Base-by-base conservation (phyloP, 2,888 invertebrate species). In the Chrysina gloriosa region DNA sequence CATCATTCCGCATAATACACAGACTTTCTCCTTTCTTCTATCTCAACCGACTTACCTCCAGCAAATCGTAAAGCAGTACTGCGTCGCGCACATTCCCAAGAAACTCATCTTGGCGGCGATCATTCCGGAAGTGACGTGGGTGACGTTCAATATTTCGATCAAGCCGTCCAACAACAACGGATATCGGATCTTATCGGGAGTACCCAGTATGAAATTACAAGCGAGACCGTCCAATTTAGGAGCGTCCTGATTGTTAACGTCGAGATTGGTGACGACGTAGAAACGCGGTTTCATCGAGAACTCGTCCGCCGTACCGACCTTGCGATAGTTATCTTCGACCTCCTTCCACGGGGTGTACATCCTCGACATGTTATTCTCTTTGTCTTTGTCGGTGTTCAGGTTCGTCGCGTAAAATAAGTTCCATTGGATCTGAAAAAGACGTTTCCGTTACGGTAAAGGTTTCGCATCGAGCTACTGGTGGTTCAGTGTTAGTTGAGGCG, bases 151-250 rank as follows among this genome's bases (percentile, higher is more conserved):
- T 72, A 97, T 89, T 72, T 93, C 90, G 23, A 96, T 90, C 2
- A 96, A 84, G 0, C 96, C 94, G 78, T 96, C 94, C 71, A 97
- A 89, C 4, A 98, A 84, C 45, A 93, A 82, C 0, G 94, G 92
- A 84, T 97, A 97, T 77, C 95, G 92, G 61, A 97, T 85, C 83
- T 94, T 94, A 80, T 97, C 97, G 0, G 95, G 92, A 1, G 95
- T 96, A 58, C 96, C 96, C 70, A 97, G 86, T 68, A 97, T 92
- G 80, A 97, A 97, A 85, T 96, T 97, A 84, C 95, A 95, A 1
- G 97, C 97, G 64, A 95, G 82, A 2, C 94, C 94, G 84, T 98
- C 97, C 67, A 97, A 86, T 82, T 97, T 97, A 0, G 97, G 97
- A 47, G 93, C 92, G 77, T 96, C 96, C 83, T 91, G 86, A 73